Base-by-base conservation (phyloP, 2,797 vertebrate genomes). In the Borostomias antarcticus region DNA sequence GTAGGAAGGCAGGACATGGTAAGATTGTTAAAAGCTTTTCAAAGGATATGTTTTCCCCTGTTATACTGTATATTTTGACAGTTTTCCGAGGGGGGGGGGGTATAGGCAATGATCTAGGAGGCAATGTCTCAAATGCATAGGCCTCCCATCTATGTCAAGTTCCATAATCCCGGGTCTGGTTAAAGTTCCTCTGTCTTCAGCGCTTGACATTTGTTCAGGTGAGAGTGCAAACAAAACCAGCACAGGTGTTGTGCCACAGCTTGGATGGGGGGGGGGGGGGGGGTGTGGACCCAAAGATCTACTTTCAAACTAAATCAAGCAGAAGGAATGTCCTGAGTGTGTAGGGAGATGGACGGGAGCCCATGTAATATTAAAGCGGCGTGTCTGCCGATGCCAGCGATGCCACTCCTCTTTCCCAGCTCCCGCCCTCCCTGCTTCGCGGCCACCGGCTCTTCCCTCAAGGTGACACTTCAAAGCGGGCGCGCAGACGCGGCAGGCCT, bases 401-500 rank as follows among this genome's bases (percentile, higher is more conserved):
- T 89, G 90, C 86, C 90, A 89, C 90, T 90, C 87, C 90, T 91
- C 79, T 85, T 83, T 19, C 72, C 70, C 73, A 62, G 82, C 88
- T 80, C 89, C 89, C 85, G 85, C 88, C 88, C 88, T 89, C 83
- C 87, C 66, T 62, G 84, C 87, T 88, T 88, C 89, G 85, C 86
- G 89, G 91, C 91, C 90, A 91, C 89, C 85, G 86, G 82, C 88
- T 92, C 89, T 89, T 92, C 89, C 88, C 92, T 94, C 91, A 94
- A 96, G 85, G 61, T 94, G 96, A 95, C 95, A 97, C 93, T 94
- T 98, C 95, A 98, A 97, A 98, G 96, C 52, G 78, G 89, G 37
- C 71, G 74, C 81, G 5, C 67, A 92, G 94, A 91, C 89, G 72
- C 89, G 75, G 81, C 91, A 85, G 92, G 87, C 91, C 86, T 92